Conservation (phyloP, 1,140 invertebrate genomes). For the Listronotus bonariensis region DNA sequence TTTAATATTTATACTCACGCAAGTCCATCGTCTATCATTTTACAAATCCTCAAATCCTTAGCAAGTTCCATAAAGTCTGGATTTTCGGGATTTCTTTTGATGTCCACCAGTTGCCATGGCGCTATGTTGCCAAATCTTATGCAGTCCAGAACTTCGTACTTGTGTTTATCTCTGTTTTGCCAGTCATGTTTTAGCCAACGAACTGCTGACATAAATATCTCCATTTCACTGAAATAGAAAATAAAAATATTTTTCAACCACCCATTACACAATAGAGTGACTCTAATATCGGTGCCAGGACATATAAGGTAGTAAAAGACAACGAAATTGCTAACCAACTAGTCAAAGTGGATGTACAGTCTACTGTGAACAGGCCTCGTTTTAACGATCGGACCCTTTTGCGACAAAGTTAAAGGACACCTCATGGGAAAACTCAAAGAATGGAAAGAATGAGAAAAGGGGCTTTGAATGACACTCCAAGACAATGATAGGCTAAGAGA, state of each 20-base stretch:
- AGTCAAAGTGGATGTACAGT: background rate
- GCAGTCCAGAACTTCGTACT: constrained; percentile 65
- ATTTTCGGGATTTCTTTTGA: constrained; percentile 71
- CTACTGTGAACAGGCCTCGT: too few relatives aligned
- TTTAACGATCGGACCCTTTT: too few relatives aligned
- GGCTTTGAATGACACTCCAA: too few relatives aligned
- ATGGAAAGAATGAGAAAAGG: too few relatives aligned
- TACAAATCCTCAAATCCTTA: constrained; percentile 66
- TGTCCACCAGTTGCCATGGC: constrained; percentile 73
- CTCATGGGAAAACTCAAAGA: too few relatives aligned
- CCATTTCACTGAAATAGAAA: constrained; percentile 65
- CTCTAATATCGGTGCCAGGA: too few relatives aligned
- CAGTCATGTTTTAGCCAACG: constrained; percentile 74
- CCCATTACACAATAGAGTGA: background rate
- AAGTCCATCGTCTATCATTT: constrained; percentile 74
- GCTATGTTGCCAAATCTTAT: constrained; percentile 75
- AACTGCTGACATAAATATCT: constrained; percentile 75
- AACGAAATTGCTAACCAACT: background rate
- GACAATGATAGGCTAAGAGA: too few relatives aligned
- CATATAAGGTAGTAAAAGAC: background rate
- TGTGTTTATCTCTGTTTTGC: constrained; percentile 59
- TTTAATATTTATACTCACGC: constrained; percentile 61
- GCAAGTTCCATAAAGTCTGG: constrained; percentile 70
- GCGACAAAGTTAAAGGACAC: too few relatives aligned
- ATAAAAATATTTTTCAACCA: constrained; percentile 12